These are phyloP conservation scores for Peromyscus aztecus DNA, from an alignment of 2,797 vertebrate genomes.

Conservation along the genomic window DNA sequence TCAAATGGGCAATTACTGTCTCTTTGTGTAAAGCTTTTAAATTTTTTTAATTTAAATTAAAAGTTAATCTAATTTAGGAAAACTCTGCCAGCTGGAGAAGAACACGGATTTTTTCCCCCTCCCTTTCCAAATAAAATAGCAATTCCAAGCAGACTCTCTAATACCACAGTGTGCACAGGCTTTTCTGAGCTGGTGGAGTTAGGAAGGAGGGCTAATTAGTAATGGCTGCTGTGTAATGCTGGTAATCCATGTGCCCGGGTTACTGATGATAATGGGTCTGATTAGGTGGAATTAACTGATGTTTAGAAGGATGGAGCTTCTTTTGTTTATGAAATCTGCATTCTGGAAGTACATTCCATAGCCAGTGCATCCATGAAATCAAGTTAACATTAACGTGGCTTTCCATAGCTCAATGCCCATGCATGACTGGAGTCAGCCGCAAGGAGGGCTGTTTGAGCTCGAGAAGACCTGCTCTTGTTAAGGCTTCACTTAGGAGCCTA, in stretches of 20 bases:
- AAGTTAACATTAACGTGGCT: conserved; percentile 34
- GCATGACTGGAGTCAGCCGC: conserved; percentile 4
- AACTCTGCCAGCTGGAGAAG: conserved; percentile 83
- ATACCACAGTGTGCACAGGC: conserved; percentile 67
- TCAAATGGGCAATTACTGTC: conserved; percentile 85
- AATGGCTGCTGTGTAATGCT: conserved; percentile 77
- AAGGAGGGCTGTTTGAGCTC: conserved; percentile 41
- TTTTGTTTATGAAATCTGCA: conserved; percentile 79
- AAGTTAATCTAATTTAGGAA: conserved; percentile 86
- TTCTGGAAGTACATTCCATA: conserved; percentile 41
- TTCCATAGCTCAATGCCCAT: conserved; percentile 1
- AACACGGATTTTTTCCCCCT: conserved; percentile 58
- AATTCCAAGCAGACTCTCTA: conserved; percentile 77
- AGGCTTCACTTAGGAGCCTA: conserved; percentile 56
- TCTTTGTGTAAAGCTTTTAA: conserved; percentile 85
- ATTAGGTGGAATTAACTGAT: conserved; percentile 81
- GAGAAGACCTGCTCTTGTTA: conserved; percentile 59
- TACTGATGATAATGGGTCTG: conserved; percentile 82
- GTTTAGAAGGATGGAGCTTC: conserved; percentile 74
- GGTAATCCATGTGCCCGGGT: conserved; percentile 79
- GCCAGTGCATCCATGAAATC: conserved; percentile 52
- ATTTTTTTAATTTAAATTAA: conserved; percentile 85
- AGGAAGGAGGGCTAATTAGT: conserved; percentile 76
- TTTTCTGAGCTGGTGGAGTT: conserved; percentile 67
- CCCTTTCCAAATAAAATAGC: conserved; percentile 81